These are phyloP conservation scores for Helogale parvula DNA, from an alignment of 2,113 vertebrate genomes.

Conservation along the genomic window DNA sequence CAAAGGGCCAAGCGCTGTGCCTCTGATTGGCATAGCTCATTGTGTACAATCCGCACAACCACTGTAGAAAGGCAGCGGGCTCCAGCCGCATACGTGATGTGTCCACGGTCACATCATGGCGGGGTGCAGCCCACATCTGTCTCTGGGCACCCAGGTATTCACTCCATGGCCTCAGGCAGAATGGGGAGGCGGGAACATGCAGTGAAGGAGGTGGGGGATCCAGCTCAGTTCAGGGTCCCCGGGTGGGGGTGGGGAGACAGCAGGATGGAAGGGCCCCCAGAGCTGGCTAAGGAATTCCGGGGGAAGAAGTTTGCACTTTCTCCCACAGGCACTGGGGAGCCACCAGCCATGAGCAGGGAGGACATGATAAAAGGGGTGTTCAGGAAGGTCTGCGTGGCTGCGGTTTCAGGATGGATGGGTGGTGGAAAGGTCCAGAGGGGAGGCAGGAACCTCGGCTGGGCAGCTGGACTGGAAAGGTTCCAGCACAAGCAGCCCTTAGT, in stretches of 20 bases:
- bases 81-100: rapidly evolving
- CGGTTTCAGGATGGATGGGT: constrained; percentile 74
- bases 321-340: constrained; percentile 71
- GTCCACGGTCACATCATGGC: not conserved
- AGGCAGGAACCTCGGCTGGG: constrained; percentile 53
- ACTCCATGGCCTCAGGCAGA: not conserved
- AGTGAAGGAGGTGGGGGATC: too few species aligned
- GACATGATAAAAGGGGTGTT: constrained; percentile 79
- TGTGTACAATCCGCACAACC: not conserved
- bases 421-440: not conserved
- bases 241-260: not conserved
- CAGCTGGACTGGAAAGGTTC: not conserved
- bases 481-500: not conserved
- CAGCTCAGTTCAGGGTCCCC: not conserved
- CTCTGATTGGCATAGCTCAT: not conserved
- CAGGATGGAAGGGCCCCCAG: not conserved
- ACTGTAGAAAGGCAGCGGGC: not conserved
- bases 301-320: constrained; percentile 52
- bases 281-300: constrained; percentile 64
- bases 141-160: rapidly evolving
- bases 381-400: constrained; percentile 38
- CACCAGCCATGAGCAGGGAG: constrained; percentile 65
- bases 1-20: not conserved
- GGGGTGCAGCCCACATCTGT: not conserved
- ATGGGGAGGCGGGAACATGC: too few species aligned